Evolutionary conservation across 2,888 invertebrate genomes (phyloP).

Genomic region (Rhimphoctona megacephalus): DNA sequence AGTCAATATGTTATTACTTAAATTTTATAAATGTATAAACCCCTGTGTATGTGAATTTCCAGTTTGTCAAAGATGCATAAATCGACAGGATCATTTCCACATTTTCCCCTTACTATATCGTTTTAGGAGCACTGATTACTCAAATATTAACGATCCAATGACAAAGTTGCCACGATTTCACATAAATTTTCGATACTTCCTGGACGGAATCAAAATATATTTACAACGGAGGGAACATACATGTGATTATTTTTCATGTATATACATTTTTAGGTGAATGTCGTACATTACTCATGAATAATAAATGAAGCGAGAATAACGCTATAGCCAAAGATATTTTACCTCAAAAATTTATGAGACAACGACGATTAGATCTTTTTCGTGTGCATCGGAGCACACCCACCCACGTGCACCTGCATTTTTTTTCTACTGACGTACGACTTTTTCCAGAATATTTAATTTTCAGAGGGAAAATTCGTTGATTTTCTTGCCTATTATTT

Average conservation of each 20-base stretch:
- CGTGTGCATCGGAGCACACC: constrained; percentile 40
- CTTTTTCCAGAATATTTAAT: constrained; percentile 14
- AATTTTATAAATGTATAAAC: not conserved
- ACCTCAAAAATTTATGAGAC: constrained; percentile 63
- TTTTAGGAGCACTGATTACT: constrained; percentile 36
- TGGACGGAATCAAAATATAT: not conserved
- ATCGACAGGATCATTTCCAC: not conserved
- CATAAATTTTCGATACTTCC: not conserved
- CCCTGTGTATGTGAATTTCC: not conserved
- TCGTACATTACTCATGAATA: constrained; percentile 65
- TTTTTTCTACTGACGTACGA: constrained; percentile 6
- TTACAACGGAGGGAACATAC: not conserved
- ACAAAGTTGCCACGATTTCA: constrained; percentile 33
- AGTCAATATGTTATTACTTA: not conserved
- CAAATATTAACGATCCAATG: constrained; percentile 59
- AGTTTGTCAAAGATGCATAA: not conserved
- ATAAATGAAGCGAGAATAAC: constrained; percentile 58
- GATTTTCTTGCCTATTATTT: constrained; percentile 31
- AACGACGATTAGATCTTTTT: constrained; percentile 63
- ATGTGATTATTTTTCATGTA: not conserved
- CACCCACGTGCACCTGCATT: not conserved
- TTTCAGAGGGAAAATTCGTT: not conserved
- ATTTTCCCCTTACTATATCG: not conserved
- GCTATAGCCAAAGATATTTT: constrained; percentile 26
- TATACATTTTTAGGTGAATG: not conserved